Base-by-base conservation (phyloP, 2,113 vertebrate species). In the Caranx ignobilis region DNA sequence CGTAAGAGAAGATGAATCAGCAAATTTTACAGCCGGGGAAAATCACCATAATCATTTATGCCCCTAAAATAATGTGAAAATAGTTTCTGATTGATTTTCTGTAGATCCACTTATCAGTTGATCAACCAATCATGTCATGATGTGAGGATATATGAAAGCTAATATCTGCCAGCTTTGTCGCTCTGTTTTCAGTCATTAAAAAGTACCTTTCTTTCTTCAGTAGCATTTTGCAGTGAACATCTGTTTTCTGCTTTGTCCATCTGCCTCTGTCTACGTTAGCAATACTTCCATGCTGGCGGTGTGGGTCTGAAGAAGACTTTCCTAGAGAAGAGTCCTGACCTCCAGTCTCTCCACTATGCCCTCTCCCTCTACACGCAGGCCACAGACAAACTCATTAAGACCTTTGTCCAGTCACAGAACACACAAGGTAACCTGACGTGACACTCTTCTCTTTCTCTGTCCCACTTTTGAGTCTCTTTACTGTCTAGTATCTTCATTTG, bases 281-380 rank as follows among this genome's bases (percentile, higher is more conserved):
- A 99, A 99, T 99, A 99, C 80, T 99, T 99, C 94, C 98, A 99
- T 2, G 98, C 98, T 0, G 98, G 98, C 0, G 98, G 98, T 0
- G 97, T 99, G 62, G 98, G 98, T 61, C 96, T 99, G 79, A 99
- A 99, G 92, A 99, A 99, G 82, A 99, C 97, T 0, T 99, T 99
- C 93, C 90, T 99, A 92, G 98, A 99, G 94, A 99, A 99, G 90
- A 99, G 98, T 82, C 98, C 98, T 0, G 97, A 99, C 88, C 95
- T 99, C 66, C 96, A 94, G 91, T 99, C 98, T 0, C 94, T 99
- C 67, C 98, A 98, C 83, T 99, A 99, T 0, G 98, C 98, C 63
- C 93, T 99, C 81, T 99, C 98, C 31, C 97, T 99, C 68, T 99
- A 99, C 95, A 99, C 97, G 0, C 98, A 99, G 92, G 97, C 98